Conservation (phyloP, 2,888 invertebrate species). For the Sphinx pinastri region DNA sequence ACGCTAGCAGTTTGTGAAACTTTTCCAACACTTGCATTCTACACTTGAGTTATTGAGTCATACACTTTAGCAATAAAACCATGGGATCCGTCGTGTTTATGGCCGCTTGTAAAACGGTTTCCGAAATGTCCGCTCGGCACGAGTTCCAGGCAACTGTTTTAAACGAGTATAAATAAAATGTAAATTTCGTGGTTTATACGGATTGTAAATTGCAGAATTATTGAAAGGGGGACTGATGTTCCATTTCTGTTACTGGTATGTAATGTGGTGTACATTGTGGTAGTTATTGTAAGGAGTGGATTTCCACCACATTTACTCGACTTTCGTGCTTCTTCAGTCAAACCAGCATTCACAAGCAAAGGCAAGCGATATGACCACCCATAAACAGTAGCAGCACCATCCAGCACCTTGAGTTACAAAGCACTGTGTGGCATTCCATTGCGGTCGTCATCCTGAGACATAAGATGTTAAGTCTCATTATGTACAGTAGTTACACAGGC, state of each 20-base stretch:
- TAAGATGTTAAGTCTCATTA: too few species aligned
- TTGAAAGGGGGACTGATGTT: conserved; percentile 10
- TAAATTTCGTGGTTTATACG: conserved; percentile 20
- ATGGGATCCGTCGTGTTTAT: conserved; percentile 54
- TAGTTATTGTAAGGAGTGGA: too few species aligned
- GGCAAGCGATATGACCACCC: too few species aligned
- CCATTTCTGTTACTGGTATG: conserved; percentile 26
- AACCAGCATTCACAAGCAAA: too few species aligned
- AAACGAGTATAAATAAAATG: conserved; percentile 22
- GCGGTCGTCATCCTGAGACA: too few species aligned
- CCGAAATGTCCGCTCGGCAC: conserved; percentile 6
- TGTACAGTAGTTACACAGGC: too few species aligned
- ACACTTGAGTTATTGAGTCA: conserved; percentile 70
- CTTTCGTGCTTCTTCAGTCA: too few species aligned
- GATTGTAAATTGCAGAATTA: conserved; percentile 18
- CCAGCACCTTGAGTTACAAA: too few species aligned
- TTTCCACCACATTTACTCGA: too few species aligned
- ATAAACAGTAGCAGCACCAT: too few species aligned
- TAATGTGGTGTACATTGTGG: background rate
- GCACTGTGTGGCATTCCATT: too few species aligned
- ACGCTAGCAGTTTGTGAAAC: conserved; percentile 48
- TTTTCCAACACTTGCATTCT: conserved; percentile 70
- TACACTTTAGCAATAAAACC: conserved; percentile 68
- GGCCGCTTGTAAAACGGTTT: conserved; percentile 20
- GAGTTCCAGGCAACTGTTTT: conserved; percentile 11